Base-by-base conservation (phyloP, 2,888 invertebrate species). In the Meliscaeva auricollis region DNA sequence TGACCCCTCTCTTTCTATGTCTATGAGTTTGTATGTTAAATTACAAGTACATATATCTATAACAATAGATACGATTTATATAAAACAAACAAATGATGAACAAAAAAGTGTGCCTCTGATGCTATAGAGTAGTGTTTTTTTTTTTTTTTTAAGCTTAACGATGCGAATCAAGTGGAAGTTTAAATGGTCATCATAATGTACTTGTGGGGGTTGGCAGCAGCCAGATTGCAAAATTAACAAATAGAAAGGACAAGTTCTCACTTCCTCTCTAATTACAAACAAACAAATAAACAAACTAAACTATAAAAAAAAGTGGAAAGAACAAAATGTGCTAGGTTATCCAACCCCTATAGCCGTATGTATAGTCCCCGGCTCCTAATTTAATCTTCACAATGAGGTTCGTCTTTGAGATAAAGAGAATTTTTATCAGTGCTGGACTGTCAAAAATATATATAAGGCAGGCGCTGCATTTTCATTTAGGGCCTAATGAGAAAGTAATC, bases 221-320 rank as follows among this genome's bases (percentile, higher is more conserved):
- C 15, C 70, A 35, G 66, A 70, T 82, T 76, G 78, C 75, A 66
- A 75, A 77, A 76, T 81, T 64, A 70, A 68, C 74, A 80, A 76
- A 78, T 62, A 48, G 50, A 76, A 76, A 85, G 76, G 85, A 85
- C 73, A 81, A 81, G 81, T 81, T 85, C 76, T 81, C 80, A 85
- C 81, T 85, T 85, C 85, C 85, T 85, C 85, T 81, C 72, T 85
- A 85, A 85, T 85, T 85, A 69, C 72, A 77, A 68, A 70, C 75
- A 66, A 20, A 38, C 35, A 38, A 9, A n/a, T n/a, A n/a, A n/a
- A n/a, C n/a, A n/a, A n/a, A n/a, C n/a, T n/a, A n/a, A n/a, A n/a
- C n/a, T n/a, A n/a, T n/a, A 38, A 72, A 70, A 80, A 70, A 64
- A 66, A 69, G 17, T 9, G 7, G n/a, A 46, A 46, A 60, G 13